A percentile compares a stretch with the other conserved stretches of the same genome.
phyloP scores from a whole-genome alignment of 2,797 vertebrate species.

The Columba guinea region DNA sequence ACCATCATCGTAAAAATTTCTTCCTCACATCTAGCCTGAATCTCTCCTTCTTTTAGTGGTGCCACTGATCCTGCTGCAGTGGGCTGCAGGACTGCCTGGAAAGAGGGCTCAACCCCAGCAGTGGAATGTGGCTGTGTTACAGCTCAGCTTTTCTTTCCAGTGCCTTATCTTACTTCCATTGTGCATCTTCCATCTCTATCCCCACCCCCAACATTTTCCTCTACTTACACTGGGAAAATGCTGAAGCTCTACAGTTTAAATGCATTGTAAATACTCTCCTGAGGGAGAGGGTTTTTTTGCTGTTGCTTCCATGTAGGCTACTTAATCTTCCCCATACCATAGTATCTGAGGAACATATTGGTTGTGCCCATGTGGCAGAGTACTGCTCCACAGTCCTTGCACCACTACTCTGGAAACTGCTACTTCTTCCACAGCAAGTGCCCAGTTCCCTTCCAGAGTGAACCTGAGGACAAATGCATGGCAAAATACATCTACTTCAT shows the following conservation, averaged over 20 bases:
- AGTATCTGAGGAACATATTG: background rate
- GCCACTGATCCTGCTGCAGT: accelerated
- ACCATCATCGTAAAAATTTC: no score
- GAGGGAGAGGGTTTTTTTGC: background rate
- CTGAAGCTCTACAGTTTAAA: background rate
- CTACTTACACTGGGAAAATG: background rate
- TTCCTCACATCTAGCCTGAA: no score
- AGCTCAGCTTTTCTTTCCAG: background rate
- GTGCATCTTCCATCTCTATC: background rate
- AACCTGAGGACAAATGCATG: background rate
- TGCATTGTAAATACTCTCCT: background rate
- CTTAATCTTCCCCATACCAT: background rate
- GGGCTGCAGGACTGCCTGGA: background rate
- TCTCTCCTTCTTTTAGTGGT: no score
- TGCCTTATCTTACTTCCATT: background rate
- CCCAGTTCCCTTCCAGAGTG: background rate
- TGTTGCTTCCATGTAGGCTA: accelerated
- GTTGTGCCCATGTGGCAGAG: background rate
- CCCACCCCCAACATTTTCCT: background rate
- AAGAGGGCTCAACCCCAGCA: background rate
- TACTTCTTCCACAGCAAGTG: background rate
- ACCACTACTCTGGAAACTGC: background rate
- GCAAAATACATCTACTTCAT: background rate
- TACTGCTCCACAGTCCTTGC: background rate
- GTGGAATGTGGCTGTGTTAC: background rate